Evolutionary conservation across 2,888 invertebrate genomes (phyloP), one percentile per base, ranked within the genome.

Genomic region (Eubasilissa splendida): DNA sequence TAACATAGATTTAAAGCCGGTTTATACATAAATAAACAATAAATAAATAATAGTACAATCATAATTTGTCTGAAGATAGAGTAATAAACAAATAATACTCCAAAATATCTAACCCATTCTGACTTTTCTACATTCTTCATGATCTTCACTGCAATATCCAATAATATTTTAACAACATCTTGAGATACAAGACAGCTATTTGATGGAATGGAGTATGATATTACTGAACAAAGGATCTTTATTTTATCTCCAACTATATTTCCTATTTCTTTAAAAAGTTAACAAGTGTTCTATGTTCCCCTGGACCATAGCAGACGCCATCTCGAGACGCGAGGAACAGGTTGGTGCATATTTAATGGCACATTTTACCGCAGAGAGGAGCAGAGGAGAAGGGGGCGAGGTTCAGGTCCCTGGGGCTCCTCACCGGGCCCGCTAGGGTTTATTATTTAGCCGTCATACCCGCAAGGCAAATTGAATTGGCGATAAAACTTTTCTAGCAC

Each of bases 341-440:
- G 60, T 77, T 77, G 80, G 77, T 83, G 82, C 83, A 83, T 83
- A 83, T 82, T 83, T 83, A 79, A 83, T 83, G 82, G 59, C 68
- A 73, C 77, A 81, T 81, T 82, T 83, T 83, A 77, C 83, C 83
- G 76, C 81, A 80, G 77, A 63, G 73, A 42, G 42, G 42, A 42
- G 3, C 42, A 68, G 76, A 65, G 73, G 73, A 60, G 31, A 63
- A 42, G 54, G 75, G 56, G 74, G 56, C 78, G 66, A 31, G 11
- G 63, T 52, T 50, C 60, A 50, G 60, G 63, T 58, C 79, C 75
- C 80, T 22, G 12, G 75, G 76, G 78, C 14, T 58, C 56, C 65
- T 33, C 33, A 11, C 22, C 65, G 58, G 60, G 53, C 53, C 56
- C 80, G 53, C 76, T n/a, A 33, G 42, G 71, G 52, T 81, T 74